Evolutionary conservation across 53 echinoderm and acorn worm species (phyloP).

Genomic region (Paracentrotus lividus): DNA sequence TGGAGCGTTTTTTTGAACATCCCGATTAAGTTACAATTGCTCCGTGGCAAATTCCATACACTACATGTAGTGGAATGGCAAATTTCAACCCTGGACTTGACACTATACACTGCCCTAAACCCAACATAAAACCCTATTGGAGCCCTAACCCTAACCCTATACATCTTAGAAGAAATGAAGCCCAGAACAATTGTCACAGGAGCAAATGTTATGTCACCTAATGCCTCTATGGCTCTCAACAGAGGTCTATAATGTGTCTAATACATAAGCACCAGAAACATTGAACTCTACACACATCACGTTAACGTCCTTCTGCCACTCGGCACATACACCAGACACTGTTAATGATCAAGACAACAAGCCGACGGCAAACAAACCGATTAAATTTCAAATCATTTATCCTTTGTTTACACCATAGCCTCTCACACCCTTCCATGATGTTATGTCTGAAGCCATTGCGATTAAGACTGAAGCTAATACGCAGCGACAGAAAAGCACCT

Average conservation of each 20-base stretch:
- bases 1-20: too few species aligned
- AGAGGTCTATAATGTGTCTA: neutral
- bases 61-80: too few species aligned
- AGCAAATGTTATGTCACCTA: too few species aligned
- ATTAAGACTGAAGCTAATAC: neutral
- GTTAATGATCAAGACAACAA: conserved; percentile 22
- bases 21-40: too few species aligned
- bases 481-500: conserved; percentile 1
- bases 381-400: conserved; percentile 32
- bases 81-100: too few species aligned
- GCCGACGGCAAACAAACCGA: neutral
- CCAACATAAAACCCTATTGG: too few species aligned
- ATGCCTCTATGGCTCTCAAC: too few species aligned
- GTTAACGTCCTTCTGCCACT: neutral
- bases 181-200: too few species aligned
- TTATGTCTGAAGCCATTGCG: conserved; percentile 35
- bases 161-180: too few species aligned
- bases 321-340: conserved; percentile 8
- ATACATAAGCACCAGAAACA: neutral
- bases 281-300: neutral
- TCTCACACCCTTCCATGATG: neutral
- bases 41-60: too few species aligned
- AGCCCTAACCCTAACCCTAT: too few species aligned
- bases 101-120: too few species aligned
- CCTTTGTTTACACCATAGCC: conserved; percentile 27